Conservation (phyloP, 2,797 vertebrate species). For the Phyllotis vaccarum region DNA sequence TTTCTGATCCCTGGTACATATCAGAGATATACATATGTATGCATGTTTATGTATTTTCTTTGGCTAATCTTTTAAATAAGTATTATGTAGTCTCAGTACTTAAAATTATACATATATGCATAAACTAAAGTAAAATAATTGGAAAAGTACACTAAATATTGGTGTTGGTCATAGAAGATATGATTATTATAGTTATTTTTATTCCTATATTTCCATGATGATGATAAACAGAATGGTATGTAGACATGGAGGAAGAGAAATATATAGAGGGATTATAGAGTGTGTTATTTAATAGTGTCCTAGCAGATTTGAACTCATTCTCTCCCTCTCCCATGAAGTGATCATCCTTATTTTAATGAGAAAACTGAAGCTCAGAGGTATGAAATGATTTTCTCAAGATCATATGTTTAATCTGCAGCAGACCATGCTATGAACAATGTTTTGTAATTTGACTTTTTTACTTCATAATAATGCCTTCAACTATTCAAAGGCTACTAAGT, state of each 20-base stretch:
- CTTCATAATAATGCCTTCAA: background rate
- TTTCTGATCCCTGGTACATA: background rate
- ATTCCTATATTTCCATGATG: background rate
- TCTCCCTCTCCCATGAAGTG: background rate
- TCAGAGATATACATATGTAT: no score
- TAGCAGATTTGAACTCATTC: background rate
- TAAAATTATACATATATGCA: slow-evolving; percentile 13
- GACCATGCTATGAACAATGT: background rate
- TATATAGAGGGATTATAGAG: background rate
- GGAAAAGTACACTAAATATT: slow-evolving; percentile 9
- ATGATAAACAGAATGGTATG: background rate
- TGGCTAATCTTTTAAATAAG: slow-evolving; percentile 23
- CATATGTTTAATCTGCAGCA: background rate
- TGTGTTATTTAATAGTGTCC: background rate
- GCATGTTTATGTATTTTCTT: background rate
- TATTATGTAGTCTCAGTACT: background rate
- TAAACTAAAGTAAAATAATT: background rate
- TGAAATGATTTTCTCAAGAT: background rate
- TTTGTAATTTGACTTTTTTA: background rate
- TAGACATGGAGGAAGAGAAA: background rate
- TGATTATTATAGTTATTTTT: background rate
- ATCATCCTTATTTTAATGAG: background rate
- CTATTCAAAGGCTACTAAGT: background rate
- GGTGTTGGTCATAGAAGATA: background rate
- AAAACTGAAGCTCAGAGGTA: background rate